These are phyloP conservation scores for Rhamphomyia laevipes DNA, from an alignment of 2,888 invertebrate species.

Conservation along the genomic window DNA sequence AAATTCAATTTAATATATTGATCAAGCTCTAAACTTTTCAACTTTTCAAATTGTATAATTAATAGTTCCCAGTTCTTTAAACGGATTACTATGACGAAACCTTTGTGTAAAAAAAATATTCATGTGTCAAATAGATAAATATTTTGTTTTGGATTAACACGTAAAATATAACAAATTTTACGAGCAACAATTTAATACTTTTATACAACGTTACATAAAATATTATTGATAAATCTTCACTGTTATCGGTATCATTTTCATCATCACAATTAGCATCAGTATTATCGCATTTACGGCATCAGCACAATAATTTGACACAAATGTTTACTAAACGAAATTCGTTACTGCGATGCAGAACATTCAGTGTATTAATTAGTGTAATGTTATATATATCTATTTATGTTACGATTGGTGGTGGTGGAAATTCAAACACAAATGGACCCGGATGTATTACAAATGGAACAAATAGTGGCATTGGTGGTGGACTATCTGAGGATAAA, in stretches of 20 bases:
- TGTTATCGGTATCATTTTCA: not conserved
- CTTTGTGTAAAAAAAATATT: too few relatives aligned
- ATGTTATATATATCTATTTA: constrained; percentile 60
- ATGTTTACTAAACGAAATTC: constrained; percentile 52
- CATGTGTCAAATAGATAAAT: too few relatives aligned
- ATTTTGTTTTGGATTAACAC: too few relatives aligned
- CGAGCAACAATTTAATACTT: too few relatives aligned
- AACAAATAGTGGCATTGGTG: not conserved
- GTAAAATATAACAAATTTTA: too few relatives aligned
- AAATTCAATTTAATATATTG: too few relatives aligned
- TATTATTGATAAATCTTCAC: not conserved
- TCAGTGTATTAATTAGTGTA: constrained; percentile 62
- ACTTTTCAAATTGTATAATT: too few relatives aligned
- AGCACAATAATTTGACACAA: constrained; percentile 13
- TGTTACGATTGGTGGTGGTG: constrained; percentile 39
- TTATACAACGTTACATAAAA: too few relatives aligned
- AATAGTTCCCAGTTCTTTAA: too few relatives aligned
- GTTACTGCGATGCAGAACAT: constrained; percentile 59
- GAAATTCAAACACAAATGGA: constrained; percentile 30
- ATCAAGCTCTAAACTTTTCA: too few relatives aligned
- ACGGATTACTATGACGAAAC: too few relatives aligned
- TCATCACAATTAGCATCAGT: not conserved
- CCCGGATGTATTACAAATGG: constrained; percentile 24
- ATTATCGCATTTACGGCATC: not conserved
- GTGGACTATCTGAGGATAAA: not conserved